These are phyloP conservation scores for Drosophila paucipuncta DNA, from an alignment of 2,888 invertebrate genomes.

Conservation along the genomic window DNA sequence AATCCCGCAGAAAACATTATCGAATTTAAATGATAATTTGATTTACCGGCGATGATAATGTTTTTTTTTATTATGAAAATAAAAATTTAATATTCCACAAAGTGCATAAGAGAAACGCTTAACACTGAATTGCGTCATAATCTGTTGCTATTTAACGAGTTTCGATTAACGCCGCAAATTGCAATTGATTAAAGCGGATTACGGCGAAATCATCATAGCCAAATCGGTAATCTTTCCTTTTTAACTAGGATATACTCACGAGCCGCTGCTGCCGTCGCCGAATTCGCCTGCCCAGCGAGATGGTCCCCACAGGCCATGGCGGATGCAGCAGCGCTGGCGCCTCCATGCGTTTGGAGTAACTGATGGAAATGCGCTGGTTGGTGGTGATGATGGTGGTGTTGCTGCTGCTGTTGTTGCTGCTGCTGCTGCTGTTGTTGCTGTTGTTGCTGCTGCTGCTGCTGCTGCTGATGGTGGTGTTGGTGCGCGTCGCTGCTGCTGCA, in stretches of 20 bases:
- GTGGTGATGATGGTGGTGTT: constrained; percentile 54
- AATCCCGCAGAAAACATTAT: neutral
- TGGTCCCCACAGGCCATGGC: constrained; percentile 73
- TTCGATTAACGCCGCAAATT: constrained; percentile 19
- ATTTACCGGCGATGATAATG: neutral
- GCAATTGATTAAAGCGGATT: constrained; percentile 29
- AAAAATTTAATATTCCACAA: neutral
- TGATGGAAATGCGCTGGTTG: constrained; percentile 74
- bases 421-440: constrained; percentile 15
- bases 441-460: constrained; percentile 15
- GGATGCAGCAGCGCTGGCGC: constrained; percentile 46
- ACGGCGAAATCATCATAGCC: neutral
- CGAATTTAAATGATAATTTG: neutral
- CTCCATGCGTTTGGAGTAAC: constrained; percentile 69
- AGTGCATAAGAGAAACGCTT: neutral
- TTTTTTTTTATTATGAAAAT: neutral
- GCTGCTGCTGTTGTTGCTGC: constrained; percentile 14
- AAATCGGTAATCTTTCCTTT: neutral
- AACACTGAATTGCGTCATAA: neutral
- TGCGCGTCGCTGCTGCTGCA: constrained; percentile 56
- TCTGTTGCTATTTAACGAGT: neutral
- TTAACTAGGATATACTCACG: constrained; percentile 56
- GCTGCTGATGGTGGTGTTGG: constrained; percentile 35
- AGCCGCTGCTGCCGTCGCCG: constrained; percentile 70
- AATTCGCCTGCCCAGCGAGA: constrained; percentile 62